Conservation (phyloP, 2,888 invertebrate species). For the Alviniconcha strummeri region DNA sequence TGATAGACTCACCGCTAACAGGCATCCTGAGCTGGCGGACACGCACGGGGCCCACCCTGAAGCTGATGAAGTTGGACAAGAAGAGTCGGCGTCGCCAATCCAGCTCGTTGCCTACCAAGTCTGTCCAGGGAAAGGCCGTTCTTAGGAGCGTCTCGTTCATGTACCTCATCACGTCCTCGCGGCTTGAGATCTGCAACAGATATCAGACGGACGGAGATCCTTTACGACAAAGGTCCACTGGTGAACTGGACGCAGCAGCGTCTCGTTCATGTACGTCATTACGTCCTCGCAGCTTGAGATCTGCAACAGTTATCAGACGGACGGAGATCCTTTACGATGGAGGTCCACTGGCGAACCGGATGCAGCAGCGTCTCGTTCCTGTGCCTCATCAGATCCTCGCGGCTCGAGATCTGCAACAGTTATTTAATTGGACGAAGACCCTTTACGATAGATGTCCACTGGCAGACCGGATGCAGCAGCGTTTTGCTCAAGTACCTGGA, state of each 20-base stretch:
- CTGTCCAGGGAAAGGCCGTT: constrained; percentile 48
- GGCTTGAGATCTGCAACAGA: constrained; percentile 45
- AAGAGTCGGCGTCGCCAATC: constrained; percentile 50
- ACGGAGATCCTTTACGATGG: too few relatives aligned
- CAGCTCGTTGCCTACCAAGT: constrained; percentile 45
- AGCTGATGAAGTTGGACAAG: constrained; percentile 49
- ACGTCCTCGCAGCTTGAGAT: constrained; percentile 45
- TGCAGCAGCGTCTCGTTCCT: constrained; percentile 47
- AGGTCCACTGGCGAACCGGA: too few relatives aligned
- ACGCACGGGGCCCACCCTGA: constrained; percentile 59
- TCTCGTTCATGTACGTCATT: constrained; percentile 49
- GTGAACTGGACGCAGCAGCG: too few relatives aligned
- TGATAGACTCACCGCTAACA: constrained; percentile 35
- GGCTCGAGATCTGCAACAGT: constrained; percentile 45
- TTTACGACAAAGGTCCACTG: too few relatives aligned
- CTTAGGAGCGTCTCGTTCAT: constrained; percentile 49
- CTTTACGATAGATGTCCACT: too few relatives aligned
- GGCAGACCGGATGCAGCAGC: too few relatives aligned
- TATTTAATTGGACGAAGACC: too few relatives aligned
- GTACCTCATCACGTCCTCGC: constrained; percentile 48
- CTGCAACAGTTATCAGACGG: constrained; percentile 36
- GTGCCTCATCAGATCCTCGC: constrained; percentile 48
- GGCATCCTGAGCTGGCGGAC: constrained; percentile 55
- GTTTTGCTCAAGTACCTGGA: too few relatives aligned
- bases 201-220: too few relatives aligned